Base-by-base conservation (phyloP, 2,113 vertebrate species). In the Parus major region DNA sequence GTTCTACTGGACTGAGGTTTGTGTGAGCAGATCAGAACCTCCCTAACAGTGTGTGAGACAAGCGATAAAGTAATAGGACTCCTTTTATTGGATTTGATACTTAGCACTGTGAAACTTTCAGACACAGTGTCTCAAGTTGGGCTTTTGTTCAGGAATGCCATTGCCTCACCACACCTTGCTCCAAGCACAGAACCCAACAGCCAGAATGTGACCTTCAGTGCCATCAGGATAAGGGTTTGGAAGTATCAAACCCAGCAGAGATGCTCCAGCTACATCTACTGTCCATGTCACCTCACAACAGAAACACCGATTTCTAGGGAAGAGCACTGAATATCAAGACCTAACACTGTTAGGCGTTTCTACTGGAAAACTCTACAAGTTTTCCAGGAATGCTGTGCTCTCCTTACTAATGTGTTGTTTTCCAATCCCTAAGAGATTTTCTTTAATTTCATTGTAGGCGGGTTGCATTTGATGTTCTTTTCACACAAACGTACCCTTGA, bases 21-120 rank as follows among this genome's bases (percentile, higher is more conserved):
- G 42, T 84, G 69, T 41, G 55, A 93, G 61, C 44, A 60, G 19
- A 69, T 55, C 46, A 91, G 73, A 89, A 42, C 25, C 24, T 41
- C 61, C 11, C 25, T 46, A 56, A 35, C 1, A 41, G 7, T 2
- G 5, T 15, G 29, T 0, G 5, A 86, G 52, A 65, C 0, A 1
- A 27, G 49, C 80, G 15, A n/a, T 42, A 60, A 72, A 44, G 20
- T 46, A 57, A 53, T 24, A 79, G 33, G n/a, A 20, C 14, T 57
- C 20, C 11, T 10, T 15, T 75, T 35, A 41, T 12, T 35, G 28
- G 65, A 59, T 77, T 61, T 24, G 25, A 4, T 55, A 24, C 9
- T 24, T 50, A 61, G 36, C 39, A 12, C 15, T 33, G 75, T 17
- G 5, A 2, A 35, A 47, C 36, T 64, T 91, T 16, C 44, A 75